phyloP scores from a whole-genome alignment of 1,140 invertebrate genomes.

The Ganaspis sp. region DNA sequence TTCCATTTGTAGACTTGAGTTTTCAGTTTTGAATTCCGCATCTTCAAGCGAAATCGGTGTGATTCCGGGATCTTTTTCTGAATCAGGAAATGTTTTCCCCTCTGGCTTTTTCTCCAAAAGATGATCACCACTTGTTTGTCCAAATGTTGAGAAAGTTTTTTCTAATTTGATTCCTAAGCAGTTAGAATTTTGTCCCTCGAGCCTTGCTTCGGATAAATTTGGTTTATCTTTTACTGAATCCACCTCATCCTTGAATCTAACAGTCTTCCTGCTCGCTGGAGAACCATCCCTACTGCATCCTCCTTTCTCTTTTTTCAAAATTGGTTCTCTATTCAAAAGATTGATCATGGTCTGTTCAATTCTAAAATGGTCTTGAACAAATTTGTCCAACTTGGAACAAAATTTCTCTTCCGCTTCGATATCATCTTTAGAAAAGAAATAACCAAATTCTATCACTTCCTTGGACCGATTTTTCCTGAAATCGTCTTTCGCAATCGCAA shows the following conservation, averaged over 20 bases:
- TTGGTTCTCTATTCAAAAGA: slow-evolving; percentile 53
- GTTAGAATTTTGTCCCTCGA: neutral
- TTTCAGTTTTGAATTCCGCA: neutral
- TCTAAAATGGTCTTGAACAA: slow-evolving; percentile 47
- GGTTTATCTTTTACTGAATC: slow-evolving; percentile 22
- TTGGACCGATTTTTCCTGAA: neutral
- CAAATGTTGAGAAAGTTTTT: neutral
- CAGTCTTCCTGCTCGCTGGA: slow-evolving; percentile 56
- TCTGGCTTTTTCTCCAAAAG: neutral
- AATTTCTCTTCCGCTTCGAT: slow-evolving; percentile 38
- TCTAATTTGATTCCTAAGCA: too few relatives aligned
- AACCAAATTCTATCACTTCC: slow-evolving; percentile 23
- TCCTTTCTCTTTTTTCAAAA: slow-evolving; percentile 48
- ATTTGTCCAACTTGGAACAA: slow-evolving; percentile 44
- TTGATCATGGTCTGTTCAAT: slow-evolving; percentile 61
- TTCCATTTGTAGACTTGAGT: neutral
- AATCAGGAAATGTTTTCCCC: neutral
- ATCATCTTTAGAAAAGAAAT: slow-evolving; percentile 40
- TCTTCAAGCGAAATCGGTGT: too few relatives aligned
- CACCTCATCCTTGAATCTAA: slow-evolving; percentile 63
- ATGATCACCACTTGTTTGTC: neutral
- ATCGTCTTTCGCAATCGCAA: slow-evolving; percentile 58
- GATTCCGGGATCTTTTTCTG: neutral
- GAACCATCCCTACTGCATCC: slow-evolving; percentile 34
- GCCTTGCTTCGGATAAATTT: neutral